phyloP scores from a whole-genome alignment of 2,113 vertebrate species.

The Gallinago paraguaiae region DNA sequence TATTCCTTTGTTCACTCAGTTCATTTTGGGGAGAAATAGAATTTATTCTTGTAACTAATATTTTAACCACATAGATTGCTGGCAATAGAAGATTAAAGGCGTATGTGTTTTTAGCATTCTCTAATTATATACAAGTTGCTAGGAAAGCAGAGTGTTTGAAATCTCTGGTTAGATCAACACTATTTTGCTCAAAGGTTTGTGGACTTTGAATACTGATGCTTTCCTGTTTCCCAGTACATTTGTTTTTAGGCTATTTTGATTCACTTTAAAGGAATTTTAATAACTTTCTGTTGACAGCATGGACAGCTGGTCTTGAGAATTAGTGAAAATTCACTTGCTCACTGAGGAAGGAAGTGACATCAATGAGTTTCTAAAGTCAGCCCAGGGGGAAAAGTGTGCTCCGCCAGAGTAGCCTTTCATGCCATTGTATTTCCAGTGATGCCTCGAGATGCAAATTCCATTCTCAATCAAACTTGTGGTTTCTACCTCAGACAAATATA shows the following conservation, averaged over 20 bases:
- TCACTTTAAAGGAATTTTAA: constrained; percentile 88
- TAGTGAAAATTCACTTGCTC: constrained; percentile 83
- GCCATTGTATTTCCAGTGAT: constrained; percentile 72
- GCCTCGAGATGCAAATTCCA: constrained; percentile 76
- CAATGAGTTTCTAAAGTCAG: constrained; percentile 82
- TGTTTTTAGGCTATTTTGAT: constrained; percentile 87
- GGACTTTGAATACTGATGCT: constrained; percentile 87
- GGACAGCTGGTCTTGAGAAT: constrained; percentile 85
- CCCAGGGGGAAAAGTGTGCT: constrained; percentile 68
- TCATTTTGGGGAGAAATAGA: constrained; percentile 44
- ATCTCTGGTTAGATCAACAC: constrained; percentile 82
- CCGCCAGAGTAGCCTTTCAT: constrained; percentile 77
- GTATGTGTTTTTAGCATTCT: constrained; percentile 69
- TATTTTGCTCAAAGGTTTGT: constrained; percentile 83
- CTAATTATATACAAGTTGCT: constrained; percentile 76
- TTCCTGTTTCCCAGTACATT: constrained; percentile 85
- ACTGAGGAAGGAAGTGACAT: constrained; percentile 86
- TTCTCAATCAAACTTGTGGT: constrained; percentile 73
- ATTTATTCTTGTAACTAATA: constrained; percentile 50
- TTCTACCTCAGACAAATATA: constrained; percentile 68
- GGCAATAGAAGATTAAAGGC: constrained; percentile 75
- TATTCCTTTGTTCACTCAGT: constrained; percentile 29
- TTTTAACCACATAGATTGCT: constrained; percentile 52
- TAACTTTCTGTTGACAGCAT: constrained; percentile 84
- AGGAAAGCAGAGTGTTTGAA: constrained; percentile 74